Evolutionary conservation across 2,113 vertebrate species (phyloP).

Genomic region (Pituophis catenifer): DNA sequence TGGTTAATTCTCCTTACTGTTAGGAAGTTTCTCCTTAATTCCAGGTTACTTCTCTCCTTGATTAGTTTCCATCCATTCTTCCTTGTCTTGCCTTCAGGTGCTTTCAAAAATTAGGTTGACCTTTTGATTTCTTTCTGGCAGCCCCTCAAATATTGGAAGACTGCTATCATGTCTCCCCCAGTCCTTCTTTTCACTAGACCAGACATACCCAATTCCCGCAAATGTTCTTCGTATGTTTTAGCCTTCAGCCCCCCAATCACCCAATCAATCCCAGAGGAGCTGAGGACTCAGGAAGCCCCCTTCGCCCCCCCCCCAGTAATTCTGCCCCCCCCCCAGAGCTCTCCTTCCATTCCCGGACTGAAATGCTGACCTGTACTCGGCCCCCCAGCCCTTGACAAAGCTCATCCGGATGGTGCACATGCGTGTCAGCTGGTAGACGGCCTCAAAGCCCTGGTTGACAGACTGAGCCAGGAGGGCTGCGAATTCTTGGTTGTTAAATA

Average conservation of each 20-base stretch:
- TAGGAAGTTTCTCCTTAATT: no score
- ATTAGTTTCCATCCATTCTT: no score
- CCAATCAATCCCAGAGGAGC: background rate
- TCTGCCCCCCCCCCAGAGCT: background rate
- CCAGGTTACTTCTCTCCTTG: no score
- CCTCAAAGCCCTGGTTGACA: conserved; percentile 97
- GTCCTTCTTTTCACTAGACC: no score
- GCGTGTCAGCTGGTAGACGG: conserved; percentile 94
- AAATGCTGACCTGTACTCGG: conserved; percentile 83
- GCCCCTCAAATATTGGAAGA: no score
- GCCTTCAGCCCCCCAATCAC: background rate
- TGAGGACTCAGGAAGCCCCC: background rate
- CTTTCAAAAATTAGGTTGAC: no score
- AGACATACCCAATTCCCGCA: no score
- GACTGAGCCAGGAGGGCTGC: conserved; percentile 95
- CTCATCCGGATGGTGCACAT: conserved; percentile 99
- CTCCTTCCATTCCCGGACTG: rapidly evolving
- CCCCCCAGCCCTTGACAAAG: conserved; percentile 98
- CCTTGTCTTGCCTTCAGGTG: no score
- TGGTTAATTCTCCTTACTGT: no score
- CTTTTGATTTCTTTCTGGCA: no score
- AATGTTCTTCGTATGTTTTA: no score
- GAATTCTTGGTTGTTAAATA: conserved; percentile 99
- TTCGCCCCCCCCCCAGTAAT: background rate
- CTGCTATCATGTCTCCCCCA: no score